Base-by-base conservation (phyloP, 2,113 vertebrate species). In the Thalassarche chlororhynchos region DNA sequence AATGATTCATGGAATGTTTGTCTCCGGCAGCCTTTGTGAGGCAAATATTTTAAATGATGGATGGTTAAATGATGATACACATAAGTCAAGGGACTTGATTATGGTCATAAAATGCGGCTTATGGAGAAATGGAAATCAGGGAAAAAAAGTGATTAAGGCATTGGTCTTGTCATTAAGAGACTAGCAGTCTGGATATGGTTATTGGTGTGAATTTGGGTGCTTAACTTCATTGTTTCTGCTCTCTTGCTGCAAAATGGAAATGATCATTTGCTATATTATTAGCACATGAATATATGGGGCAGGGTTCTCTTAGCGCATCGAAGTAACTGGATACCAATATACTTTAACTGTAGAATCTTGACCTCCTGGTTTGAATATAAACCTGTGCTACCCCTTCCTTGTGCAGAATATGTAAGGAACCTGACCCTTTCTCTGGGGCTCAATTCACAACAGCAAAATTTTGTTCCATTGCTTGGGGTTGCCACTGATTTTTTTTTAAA, bases 1-100 rank as follows among this genome's bases (percentile, higher is more conserved):
- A 95, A 91, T 79, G 80, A 91, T 87, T 94, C 88, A 92, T 91
- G 46, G 92, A 94, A 85, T 65, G 60, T 87, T 94, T 96, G 5
- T 87, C 81, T 91, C 78, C 6, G 0, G 38, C 15, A 90, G 46
- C 16, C 58, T 91, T 83, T 90, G 40, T 52, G 28, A 92, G 19
- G 19, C 36, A 85, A 79, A n/a, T 80, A n/a, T 70, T 85, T 90
- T 80, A 94, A 85, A 72, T 89, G 71, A 79, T 87, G 32, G 44
- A 88, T 91, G 36, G 25, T 52, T 91, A 93, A 95, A 94, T 69
- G 57, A 85, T 90, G 57, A 69, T 40, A 42, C 34, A n/a, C 40
- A 80, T 64, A 95, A 95, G 61, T 96, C 52, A 93, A 83, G 14
- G 32, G 38, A 70, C 62, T 80, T 91, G 49, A 62, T 87, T 89